phyloP scores from a whole-genome alignment of 2,113 vertebrate genomes.

The Agelaius phoeniceus region DNA sequence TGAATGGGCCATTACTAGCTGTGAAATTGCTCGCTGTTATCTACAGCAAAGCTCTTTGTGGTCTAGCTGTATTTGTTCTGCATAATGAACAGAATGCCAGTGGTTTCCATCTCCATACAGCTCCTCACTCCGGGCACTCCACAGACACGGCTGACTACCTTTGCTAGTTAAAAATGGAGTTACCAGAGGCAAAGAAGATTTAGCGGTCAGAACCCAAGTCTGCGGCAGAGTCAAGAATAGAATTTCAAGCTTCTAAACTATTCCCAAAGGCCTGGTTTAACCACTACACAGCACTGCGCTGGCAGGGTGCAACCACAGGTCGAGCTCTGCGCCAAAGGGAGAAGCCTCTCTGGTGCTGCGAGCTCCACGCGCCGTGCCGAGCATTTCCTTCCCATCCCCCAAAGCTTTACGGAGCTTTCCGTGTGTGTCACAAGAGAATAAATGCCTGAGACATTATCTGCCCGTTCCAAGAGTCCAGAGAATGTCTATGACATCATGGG shows the following conservation, averaged over 20 bases:
- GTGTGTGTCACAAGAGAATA: conserved; percentile 23
- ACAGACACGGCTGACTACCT: conserved; percentile 8
- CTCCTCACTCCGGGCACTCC: conserved; percentile 16
- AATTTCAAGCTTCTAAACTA: conserved; percentile 10
- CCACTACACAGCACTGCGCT: not conserved
- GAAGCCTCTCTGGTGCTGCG: not conserved
- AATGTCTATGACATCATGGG: conserved; percentile 62
- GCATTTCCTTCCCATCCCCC: not conserved
- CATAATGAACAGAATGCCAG: conserved; percentile 60
- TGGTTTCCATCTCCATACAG: conserved; percentile 52
- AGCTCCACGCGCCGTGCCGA: not conserved
- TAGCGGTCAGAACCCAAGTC: conserved; percentile 37
- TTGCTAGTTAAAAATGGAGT: conserved; percentile 38
- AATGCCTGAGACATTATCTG: conserved; percentile 52
- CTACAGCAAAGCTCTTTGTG: conserved; percentile 47
- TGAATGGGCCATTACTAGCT: conserved; percentile 36
- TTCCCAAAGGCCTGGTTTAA: conserved; percentile 41
- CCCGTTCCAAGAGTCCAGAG: conserved; percentile 51
- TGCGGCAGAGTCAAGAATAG: conserved; percentile 53
- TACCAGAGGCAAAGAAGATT: conserved; percentile 60
- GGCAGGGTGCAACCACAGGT: conserved; percentile 33
- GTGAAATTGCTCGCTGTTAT: conserved; percentile 42
- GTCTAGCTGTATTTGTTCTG: conserved; percentile 58
- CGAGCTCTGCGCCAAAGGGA: not conserved
- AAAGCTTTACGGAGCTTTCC: not conserved